Evolutionary conservation across 92 coral and sea anemone species (phyloP).

Genomic region (Phenganax stokvisi): DNA sequence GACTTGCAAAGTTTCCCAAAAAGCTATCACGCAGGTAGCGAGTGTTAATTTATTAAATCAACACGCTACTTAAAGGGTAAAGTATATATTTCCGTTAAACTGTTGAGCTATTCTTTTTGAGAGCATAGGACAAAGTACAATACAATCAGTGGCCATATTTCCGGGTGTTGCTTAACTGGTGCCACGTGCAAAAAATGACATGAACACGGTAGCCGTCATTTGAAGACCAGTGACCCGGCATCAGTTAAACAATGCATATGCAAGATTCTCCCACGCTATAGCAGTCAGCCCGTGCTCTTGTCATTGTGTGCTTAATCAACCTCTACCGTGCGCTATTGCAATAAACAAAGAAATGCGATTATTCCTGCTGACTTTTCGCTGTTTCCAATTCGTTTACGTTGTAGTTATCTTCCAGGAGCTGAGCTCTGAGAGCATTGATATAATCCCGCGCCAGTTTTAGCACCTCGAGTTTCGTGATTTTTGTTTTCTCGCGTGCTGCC

Average conservation of each 20-base stretch:
- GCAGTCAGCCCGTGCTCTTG: constrained; percentile 15
- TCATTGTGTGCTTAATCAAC: constrained; percentile 25
- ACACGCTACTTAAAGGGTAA: neutral
- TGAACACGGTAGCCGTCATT: neutral
- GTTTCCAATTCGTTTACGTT: neutral
- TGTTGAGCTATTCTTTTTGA: neutral
- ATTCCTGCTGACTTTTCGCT: neutral
- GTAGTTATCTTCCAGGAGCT: neutral
- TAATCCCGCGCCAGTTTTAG: constrained; percentile 84
- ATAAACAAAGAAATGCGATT: constrained; percentile 27
- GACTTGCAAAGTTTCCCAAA: neutral
- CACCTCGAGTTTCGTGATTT: constrained; percentile 79
- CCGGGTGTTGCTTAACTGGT: constrained; percentile 9
- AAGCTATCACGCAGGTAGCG: neutral
- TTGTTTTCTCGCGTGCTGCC: constrained; percentile 67
- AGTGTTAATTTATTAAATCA: constrained; percentile 3
- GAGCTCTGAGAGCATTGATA: constrained; percentile 32
- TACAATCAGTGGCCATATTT: neutral
- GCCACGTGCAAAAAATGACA: neutral
- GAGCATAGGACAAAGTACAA: neutral
- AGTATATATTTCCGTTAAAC: neutral
- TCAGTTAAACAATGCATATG: neutral
- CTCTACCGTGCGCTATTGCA: constrained; percentile 18
- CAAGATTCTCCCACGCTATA: constrained; percentile 7
- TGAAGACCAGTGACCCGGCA: neutral